These are phyloP conservation scores for Magallana angulata DNA, from an alignment of 1,140 invertebrate species.

Conservation along the genomic window DNA sequence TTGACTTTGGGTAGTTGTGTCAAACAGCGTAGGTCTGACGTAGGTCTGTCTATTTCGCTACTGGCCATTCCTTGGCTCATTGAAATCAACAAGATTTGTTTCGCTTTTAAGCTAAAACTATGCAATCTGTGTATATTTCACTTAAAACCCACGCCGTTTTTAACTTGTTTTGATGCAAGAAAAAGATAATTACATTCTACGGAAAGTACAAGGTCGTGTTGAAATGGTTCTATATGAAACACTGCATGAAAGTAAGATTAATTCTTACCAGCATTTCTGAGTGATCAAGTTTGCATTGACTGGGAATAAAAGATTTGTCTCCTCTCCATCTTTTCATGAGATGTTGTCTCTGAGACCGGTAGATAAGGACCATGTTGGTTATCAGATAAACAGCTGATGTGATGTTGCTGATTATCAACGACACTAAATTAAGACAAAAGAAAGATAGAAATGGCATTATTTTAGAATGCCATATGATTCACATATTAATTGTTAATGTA, in stretches of 20 bases:
- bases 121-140: neutral
- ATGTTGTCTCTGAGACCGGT: conserved; percentile 18
- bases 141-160: neutral
- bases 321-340: neutral
- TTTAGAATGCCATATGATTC: too few species aligned
- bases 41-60: too few species aligned
- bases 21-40: too few species aligned
- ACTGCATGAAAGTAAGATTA: too few species aligned
- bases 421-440: neutral
- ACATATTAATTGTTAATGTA: neutral
- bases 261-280: neutral
- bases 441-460: neutral
- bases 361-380: neutral
- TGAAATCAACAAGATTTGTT: too few species aligned
- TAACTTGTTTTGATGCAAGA: neutral
- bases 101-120: neutral
- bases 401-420: neutral
- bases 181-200: neutral
- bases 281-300: neutral
- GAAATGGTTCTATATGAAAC: neutral
- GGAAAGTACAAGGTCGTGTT: neutral
- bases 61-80: too few species aligned
- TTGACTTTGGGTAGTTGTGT: too few species aligned
- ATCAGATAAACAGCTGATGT: neutral
- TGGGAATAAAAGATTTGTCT: conserved; percentile 10